phyloP scores from a whole-genome alignment of 2,797 vertebrate species.

The Buphagus erythrorhynchus region DNA sequence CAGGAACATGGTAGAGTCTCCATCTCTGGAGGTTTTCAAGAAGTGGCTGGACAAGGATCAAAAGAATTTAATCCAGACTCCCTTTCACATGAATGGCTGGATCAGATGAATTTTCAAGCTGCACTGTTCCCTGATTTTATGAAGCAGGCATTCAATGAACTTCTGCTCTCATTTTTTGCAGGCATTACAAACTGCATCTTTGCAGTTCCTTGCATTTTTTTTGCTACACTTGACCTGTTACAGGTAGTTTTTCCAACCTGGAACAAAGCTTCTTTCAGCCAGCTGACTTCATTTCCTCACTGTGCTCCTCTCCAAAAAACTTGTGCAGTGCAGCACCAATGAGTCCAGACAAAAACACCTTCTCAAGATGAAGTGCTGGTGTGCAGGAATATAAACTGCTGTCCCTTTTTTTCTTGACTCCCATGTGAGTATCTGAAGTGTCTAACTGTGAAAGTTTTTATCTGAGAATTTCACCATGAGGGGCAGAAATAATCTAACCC shows the following conservation, averaged over 20 bases:
- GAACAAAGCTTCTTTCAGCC: background rate
- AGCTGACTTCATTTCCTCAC: background rate
- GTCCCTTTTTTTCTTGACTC: background rate
- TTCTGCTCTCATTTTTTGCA: background rate
- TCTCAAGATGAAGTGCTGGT: background rate
- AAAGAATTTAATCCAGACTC: background rate
- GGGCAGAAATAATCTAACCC: background rate
- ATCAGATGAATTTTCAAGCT: background rate
- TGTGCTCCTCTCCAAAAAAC: background rate
- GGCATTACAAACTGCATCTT: background rate
- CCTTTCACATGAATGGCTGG: background rate
- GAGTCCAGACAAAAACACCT: background rate
- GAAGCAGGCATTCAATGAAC: background rate
- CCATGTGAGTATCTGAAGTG: background rate
- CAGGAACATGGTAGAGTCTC: accelerated
- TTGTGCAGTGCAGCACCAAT: background rate
- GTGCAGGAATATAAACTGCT: background rate
- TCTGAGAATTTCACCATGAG: background rate
- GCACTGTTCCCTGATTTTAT: background rate
- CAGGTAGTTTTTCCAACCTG: background rate
- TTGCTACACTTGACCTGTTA: background rate
- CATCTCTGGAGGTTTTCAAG: background rate
- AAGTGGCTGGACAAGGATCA: background rate
- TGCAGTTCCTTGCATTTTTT: background rate
- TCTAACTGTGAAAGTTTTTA: background rate